Evolutionary conservation across 1,140 invertebrate genomes (phyloP).

Genomic region (Neuroterus valhalla): DNA sequence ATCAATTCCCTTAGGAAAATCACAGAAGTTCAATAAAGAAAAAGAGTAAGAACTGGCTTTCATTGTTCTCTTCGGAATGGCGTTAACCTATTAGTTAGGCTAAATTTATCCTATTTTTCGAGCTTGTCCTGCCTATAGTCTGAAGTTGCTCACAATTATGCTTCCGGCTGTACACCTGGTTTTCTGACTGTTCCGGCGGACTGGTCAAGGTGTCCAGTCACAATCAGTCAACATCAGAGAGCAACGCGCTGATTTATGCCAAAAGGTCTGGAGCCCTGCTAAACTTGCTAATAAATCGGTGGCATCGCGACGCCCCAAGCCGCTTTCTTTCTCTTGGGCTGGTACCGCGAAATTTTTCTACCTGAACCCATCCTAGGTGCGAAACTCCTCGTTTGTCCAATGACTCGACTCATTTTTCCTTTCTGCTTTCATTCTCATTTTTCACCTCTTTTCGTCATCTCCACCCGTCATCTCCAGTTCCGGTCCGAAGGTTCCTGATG

Average conservation of each 20-base stretch:
- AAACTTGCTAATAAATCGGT: conserved; percentile 26
- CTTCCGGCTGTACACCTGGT: conserved; percentile 39
- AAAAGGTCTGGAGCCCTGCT: conserved; percentile 14
- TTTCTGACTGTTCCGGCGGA: conserved; percentile 32
- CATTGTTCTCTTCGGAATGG: no score
- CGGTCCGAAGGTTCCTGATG: not conserved
- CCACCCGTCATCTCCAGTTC: not conserved
- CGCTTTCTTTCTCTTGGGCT: conserved; percentile 36
- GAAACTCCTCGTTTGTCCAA: conserved; percentile 34
- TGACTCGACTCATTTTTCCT: conserved; percentile 41
- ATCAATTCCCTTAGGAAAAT: no score
- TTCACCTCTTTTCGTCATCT: conserved; percentile 9
- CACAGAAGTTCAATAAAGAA: no score
- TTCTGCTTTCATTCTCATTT: conserved; percentile 26
- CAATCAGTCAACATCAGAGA: conserved; percentile 22
- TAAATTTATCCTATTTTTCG: no score
- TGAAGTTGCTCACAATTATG: no score
- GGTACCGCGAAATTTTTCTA: conserved; percentile 31
- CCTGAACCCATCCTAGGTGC: conserved; percentile 8
- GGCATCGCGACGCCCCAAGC: conserved; percentile 45
- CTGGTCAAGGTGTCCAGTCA: not conserved
- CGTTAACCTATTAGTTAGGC: no score
- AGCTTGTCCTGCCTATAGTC: no score
- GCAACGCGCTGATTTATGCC: conserved; percentile 9
- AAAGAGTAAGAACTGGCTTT: no score